Evolutionary conservation across 2,113 vertebrate genomes (phyloP), one percentile per base, ranked within the genome.

Genomic region (Myrmecophaga tridactyla): DNA sequence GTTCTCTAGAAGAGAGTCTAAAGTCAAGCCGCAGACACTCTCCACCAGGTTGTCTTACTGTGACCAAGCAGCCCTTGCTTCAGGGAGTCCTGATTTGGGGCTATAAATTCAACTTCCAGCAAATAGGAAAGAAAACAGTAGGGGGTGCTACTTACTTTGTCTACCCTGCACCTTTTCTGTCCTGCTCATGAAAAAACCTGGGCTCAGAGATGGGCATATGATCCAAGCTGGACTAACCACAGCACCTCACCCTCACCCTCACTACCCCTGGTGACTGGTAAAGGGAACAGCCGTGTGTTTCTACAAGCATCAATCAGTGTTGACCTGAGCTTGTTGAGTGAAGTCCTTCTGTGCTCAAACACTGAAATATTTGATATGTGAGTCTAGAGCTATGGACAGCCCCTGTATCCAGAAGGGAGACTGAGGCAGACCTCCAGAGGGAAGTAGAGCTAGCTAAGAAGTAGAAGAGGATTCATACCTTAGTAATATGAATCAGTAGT

Each of bases 381-480:
- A 7, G 36, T 41, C 36, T 41, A 77, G 8, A 76, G 34, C 17
- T 41, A 6, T 3, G 43, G 51, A 84, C 21, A 86, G 14, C 4
- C 13, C 15, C 43, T 41, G 4, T 70, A n/a, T 1, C 15, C 20
- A 4, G 29, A 69, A 75, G 20, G 20, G 20, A 84, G 25, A 51
- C 31, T 13, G 7, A 86, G 3, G 11, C 11, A 17, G 46, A 51
- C 0, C 0, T 15, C 0, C 12, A 73, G 73, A 72, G 3, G 7
- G n/a, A 81, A 60, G 56, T 51, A 75, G 41, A 77, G 9, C 10
- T 48, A 51, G 9, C 10, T 48, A 51, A 58, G 62, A 65, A 56
- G 53, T 78, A 13, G 17, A 34, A 88, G 56, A 83, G 43, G 86
- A 18, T 29, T 31, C 14, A 43, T 14, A 3, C 39, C 29, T 91